Conservation (phyloP, 2,113 vertebrate species). For the Quiscalus mexicanus region DNA sequence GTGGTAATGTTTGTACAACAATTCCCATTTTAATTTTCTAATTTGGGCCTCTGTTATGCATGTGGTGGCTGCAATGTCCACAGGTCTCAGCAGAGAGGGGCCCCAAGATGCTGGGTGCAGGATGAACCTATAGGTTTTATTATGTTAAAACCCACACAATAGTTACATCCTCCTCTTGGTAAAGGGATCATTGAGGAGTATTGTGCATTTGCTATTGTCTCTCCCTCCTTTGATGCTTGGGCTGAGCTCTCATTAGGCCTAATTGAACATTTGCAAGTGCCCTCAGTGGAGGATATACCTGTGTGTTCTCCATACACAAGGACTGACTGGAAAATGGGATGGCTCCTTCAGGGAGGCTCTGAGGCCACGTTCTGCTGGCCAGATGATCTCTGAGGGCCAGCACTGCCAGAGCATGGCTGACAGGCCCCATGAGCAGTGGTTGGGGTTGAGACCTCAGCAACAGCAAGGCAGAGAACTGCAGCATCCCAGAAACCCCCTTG, state of each 20-base stretch:
- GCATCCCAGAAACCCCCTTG: accelerated
- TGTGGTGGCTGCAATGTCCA: not conserved
- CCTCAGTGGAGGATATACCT: not conserved
- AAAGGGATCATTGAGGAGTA: not conserved
- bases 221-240: not conserved
- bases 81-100: not conserved
- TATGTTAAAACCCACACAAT: constrained; percentile 12
- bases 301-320: not conserved
- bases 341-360: not conserved
- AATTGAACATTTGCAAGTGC: not conserved
- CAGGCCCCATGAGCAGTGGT: not conserved
- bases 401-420: accelerated
- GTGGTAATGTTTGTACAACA: not conserved
- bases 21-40: not conserved
- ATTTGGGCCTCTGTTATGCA: not conserved
- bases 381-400: not conserved
- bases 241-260: constrained; percentile 41
- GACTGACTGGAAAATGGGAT: not conserved
- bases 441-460: not conserved
- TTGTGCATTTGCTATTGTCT: constrained; percentile 13
- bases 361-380: accelerated
- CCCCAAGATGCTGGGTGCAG: not conserved
- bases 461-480: not conserved
- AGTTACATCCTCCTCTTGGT: constrained; percentile 1
- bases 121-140: not conserved